Evolutionary conservation across 2,113 vertebrate genomes (phyloP), one percentile per base, ranked within the genome.

Genomic region (Entomyzon cyanotis): DNA sequence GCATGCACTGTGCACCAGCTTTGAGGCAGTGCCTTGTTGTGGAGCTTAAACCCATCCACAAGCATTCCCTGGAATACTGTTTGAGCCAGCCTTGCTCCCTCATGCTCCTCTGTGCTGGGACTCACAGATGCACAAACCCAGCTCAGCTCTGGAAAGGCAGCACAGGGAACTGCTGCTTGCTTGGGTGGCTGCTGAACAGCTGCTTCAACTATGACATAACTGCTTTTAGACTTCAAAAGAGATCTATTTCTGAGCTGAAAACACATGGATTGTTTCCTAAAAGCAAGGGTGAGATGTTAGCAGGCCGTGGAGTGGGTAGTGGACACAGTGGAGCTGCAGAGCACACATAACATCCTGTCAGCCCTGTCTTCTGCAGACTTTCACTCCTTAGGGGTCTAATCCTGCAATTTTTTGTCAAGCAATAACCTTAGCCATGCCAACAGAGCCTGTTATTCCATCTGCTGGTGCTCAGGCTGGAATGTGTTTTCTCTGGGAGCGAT

Each of bases 211-310:
- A 24, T 90, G 80, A 92, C 82, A 91, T 86, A 97, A 84, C 75
- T 84, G 90, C 89, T 94, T 95, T 96, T 90, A 90, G 91, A 96
- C 94, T 95, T 96, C 96, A 96, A 97, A 97, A 94, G 83, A 89
- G 92, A 87, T 69, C 93, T 90, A 74, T 96, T 93, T 80, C 85
- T 93, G 96, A 95, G 95, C 91, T 97, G 71, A 87, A 97, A 98
- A 92, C 93, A 96, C 28, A 84, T 17, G 2, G 87, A 91, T 73
- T 53, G 68, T 81, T 95, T 92, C 90, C 89, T 70, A 83, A 96
- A 96, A 96, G 49, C 70, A 80, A 49, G 59, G 52, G 63, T 0
- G 8, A 79, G 78, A 28, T 62, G 39, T 83, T 50, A 86, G 75
- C 60, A 30, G 90, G 63, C 67, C 46, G 1, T 14, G 68, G 19